Conservation (phyloP, 2,797 vertebrate species). For the Lepilemur ruficaudatus region DNA sequence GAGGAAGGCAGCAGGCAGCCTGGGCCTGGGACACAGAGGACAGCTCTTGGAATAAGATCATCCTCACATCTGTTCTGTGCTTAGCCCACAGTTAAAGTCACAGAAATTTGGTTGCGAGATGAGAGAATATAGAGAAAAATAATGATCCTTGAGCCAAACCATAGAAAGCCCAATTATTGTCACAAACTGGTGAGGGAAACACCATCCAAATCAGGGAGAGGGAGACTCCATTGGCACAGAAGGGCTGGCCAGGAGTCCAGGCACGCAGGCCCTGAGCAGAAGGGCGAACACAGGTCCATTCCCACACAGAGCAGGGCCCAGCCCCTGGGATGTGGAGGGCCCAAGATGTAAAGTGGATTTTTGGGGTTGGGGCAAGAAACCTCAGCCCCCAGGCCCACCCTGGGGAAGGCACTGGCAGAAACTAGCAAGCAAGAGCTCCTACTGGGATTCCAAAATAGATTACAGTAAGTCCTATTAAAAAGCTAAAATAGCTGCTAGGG, state of each 20-base stretch:
- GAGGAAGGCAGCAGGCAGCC: conserved; percentile 37
- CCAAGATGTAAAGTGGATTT: not conserved
- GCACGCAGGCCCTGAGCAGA: not conserved
- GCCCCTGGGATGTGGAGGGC: not conserved
- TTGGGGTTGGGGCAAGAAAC: not conserved
- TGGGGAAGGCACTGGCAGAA: not conserved
- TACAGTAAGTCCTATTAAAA: not conserved
- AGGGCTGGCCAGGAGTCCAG: not conserved
- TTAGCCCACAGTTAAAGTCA: conserved; percentile 38
- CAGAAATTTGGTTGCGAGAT: conserved; percentile 12
- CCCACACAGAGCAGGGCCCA: not conserved
- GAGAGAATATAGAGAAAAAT: conserved; percentile 48
- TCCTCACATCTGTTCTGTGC: conserved; percentile 42
- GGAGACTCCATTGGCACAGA: not conserved
- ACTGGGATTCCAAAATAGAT: not conserved
- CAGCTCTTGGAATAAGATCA: conserved; percentile 55
- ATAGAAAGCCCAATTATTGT: conserved; percentile 54
- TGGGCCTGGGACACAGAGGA: conserved; percentile 35
- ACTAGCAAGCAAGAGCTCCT: not conserved
- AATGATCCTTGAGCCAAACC: conserved; percentile 41
- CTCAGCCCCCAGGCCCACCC: not conserved
- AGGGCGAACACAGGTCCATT: not conserved
- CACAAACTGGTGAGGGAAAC: not conserved
- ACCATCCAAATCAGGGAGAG: not conserved
- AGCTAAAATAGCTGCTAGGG: not conserved